A percentile compares a stretch with the other conserved stretches of the same genome.
Evolutionary conservation across 1,140 invertebrate species (phyloP).

Genomic region (Bombus confusus): DNA sequence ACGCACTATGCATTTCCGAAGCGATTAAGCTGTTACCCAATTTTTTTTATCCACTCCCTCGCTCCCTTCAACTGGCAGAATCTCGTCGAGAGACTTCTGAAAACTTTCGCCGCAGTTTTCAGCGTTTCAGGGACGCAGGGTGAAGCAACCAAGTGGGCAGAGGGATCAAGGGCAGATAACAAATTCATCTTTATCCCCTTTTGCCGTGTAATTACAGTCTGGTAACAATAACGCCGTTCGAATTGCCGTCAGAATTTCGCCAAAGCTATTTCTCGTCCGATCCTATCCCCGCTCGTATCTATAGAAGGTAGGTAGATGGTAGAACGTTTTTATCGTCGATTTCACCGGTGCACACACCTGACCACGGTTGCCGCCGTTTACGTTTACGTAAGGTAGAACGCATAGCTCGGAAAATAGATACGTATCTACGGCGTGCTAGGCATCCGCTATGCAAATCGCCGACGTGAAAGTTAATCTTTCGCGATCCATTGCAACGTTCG

Average conservation of each 20-base stretch:
- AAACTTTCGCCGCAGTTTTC: conserved; percentile 51
- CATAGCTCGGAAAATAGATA: neutral
- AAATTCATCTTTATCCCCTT: conserved; percentile 40
- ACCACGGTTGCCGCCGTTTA: neutral
- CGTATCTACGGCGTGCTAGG: neutral
- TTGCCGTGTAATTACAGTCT: conserved; percentile 42
- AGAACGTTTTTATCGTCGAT: conserved; percentile 23
- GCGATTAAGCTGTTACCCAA: conserved; percentile 64
- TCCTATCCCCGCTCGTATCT: neutral
- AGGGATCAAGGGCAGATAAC: neutral
- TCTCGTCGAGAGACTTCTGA: conserved; percentile 28
- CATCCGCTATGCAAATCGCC: conserved; percentile 42
- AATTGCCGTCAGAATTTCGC: neutral
- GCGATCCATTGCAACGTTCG: conserved; percentile 35
- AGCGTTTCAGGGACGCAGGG: neutral
- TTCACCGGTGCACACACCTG: neutral
- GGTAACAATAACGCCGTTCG: conserved; percentile 38
- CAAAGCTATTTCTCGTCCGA: neutral
- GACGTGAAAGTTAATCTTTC: conserved; percentile 53
- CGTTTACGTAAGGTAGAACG: neutral
- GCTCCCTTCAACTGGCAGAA: neutral
- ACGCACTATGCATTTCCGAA: conserved; percentile 72
- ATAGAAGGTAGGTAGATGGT: neutral
- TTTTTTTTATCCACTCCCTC: conserved; percentile 39
- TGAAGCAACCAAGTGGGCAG: neutral